Conservation (phyloP, 2,113 vertebrate species). For the Alethe diademata region DNA sequence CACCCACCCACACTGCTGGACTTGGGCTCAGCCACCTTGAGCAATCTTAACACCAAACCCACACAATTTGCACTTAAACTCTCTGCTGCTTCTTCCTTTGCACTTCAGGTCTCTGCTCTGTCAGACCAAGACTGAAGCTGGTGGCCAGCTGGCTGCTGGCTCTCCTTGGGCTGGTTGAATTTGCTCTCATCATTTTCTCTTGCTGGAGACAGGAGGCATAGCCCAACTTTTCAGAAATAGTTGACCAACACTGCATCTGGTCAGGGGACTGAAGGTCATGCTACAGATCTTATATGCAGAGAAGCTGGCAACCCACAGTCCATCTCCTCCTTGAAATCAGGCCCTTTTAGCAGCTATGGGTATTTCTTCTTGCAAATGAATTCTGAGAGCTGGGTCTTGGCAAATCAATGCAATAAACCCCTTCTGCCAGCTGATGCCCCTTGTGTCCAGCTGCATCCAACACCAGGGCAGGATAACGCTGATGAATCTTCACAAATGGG, state of each 20-base stretch:
- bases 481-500: neutral
- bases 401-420: neutral
- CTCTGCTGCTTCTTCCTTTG: neutral
- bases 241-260: neutral
- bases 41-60: neutral
- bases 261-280: neutral
- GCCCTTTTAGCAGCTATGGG: neutral
- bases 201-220: rapidly evolving
- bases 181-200: neutral
- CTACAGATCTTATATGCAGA: neutral
- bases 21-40: neutral
- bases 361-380: neutral
- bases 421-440: neutral
- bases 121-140: neutral
- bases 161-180: neutral
- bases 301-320: neutral
- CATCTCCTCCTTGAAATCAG: neutral
- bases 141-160: neutral
- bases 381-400: neutral
- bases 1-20: neutral
- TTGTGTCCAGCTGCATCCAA: neutral
- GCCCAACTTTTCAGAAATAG: neutral
- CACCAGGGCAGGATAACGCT: neutral
- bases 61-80: neutral
- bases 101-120: neutral